Evolutionary conservation across 1,140 invertebrate species (phyloP).

Genomic region (Acromyrmex charruanus): DNA sequence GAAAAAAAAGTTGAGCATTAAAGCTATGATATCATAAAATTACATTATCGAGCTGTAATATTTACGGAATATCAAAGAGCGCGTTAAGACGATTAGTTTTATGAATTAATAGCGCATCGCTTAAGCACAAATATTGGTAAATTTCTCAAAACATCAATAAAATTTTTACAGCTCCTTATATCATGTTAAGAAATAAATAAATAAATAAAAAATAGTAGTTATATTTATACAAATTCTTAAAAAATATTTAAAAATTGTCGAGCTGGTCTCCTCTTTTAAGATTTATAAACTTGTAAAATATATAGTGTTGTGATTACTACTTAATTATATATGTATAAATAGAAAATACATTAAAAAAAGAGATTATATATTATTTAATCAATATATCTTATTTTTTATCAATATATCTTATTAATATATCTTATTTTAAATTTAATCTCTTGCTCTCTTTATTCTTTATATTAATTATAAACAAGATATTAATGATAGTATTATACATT

Average conservation of each 20-base stretch:
- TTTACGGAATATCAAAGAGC: slow-evolving; percentile 43
- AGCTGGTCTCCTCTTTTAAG: neutral
- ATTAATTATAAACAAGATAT: neutral
- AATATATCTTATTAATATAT: neutral
- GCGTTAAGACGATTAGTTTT: slow-evolving; percentile 23
- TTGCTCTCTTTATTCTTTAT: neutral
- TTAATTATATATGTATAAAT: neutral
- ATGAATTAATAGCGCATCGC: slow-evolving; percentile 43
- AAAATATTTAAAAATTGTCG: neutral
- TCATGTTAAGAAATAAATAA: neutral
- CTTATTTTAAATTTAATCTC: neutral
- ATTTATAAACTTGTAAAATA: neutral
- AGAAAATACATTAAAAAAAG: neutral
- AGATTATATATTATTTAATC: too few species aligned
- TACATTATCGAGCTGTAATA: slow-evolving; percentile 17
- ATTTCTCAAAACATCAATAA: neutral
- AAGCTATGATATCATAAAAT: slow-evolving; percentile 9
- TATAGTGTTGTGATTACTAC: neutral
- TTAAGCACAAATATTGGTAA: neutral
- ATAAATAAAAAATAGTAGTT: slow-evolving; percentile 7
- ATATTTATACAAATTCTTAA: neutral
- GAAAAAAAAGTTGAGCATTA: slow-evolving; percentile 16
- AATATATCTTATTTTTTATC: too few species aligned
- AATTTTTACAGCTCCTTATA: neutral
- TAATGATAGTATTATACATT: too few species aligned